Conservation (phyloP, 2,113 vertebrate genomes). For the Calonectris borealis region DNA sequence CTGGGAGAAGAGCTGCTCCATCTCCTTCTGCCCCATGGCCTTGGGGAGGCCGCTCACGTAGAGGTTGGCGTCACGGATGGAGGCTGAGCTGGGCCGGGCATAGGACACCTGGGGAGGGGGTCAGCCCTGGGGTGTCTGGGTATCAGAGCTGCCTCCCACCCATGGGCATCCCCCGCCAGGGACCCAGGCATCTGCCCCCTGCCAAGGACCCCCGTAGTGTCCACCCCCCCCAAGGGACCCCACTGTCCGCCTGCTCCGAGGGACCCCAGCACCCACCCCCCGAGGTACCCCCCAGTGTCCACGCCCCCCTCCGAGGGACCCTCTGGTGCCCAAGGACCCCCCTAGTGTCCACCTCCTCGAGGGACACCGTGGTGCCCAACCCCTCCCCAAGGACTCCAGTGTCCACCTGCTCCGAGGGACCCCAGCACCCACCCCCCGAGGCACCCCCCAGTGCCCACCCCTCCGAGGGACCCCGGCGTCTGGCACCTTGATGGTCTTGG, state of each 20-base stretch:
- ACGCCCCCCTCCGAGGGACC: not conserved
- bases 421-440: too few species aligned
- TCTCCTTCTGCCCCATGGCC: constrained; percentile 96
- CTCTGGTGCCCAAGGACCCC: not conserved
- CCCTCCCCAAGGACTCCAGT: not conserved
- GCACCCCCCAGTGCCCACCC: too few species aligned
- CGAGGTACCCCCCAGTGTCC: too few species aligned
- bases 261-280: too few species aligned
- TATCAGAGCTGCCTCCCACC: not conserved
- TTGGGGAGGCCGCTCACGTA: constrained; percentile 95
- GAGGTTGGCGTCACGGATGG: constrained; percentile 93
- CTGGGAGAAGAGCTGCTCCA: constrained; percentile 96
- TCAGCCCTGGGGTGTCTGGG: not conserved
- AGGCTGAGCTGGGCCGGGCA: constrained; percentile 91
- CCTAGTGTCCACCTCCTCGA: not conserved
- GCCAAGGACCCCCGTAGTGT: not conserved
- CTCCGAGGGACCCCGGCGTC: not conserved
- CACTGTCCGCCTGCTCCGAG: too few species aligned
- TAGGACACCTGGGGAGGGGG: constrained; percentile 85
- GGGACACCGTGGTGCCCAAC: not conserved
- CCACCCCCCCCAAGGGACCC: not conserved
- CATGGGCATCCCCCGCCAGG: not conserved
- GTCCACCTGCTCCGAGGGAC: too few species aligned
- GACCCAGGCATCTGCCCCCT: not conserved
- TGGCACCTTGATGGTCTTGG: constrained; percentile 97